These are phyloP conservation scores for Herminia tarsipennalis DNA, from an alignment of 2,888 invertebrate genomes.

Conservation along the genomic window DNA sequence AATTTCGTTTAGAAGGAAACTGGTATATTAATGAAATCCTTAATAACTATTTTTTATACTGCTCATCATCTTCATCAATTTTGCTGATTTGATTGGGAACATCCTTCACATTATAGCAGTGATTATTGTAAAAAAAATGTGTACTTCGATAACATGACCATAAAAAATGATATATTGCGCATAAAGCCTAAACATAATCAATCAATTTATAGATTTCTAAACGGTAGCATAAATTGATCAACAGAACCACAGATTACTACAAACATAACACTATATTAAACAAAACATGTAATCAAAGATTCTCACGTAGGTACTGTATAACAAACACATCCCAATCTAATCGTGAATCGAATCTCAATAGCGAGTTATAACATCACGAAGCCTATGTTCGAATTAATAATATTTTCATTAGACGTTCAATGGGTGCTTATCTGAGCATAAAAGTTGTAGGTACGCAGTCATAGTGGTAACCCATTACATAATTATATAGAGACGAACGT, in stretches of 20 bases:
- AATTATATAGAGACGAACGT: constrained; percentile 47
- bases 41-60: too few species aligned
- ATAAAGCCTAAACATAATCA: too few species aligned
- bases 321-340: constrained; percentile 40
- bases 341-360: constrained; percentile 47
- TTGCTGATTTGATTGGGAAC: too few species aligned
- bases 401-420: constrained; percentile 54
- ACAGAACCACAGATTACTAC: neutral
- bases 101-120: too few species aligned
- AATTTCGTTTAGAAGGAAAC: too few species aligned
- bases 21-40: too few species aligned
- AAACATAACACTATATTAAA: constrained; percentile 2
- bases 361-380: constrained; percentile 41
- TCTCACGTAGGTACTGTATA: constrained; percentile 8
- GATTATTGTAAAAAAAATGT: too few species aligned
- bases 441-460: constrained; percentile 39
- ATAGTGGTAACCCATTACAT: constrained; percentile 45
- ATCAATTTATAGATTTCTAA: too few species aligned
- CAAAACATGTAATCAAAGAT: constrained; percentile 2
- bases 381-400: constrained; percentile 49
- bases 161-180: too few species aligned
- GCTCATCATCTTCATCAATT: too few species aligned
- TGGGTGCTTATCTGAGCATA: constrained; percentile 55
- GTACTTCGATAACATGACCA: too few species aligned
- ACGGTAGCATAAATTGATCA: too few species aligned